A percentile compares a stretch with the other conserved stretches of the same genome.
Evolutionary conservation across 2,113 vertebrate species (phyloP).

Genomic region (Gopherus flavomarginatus): DNA sequence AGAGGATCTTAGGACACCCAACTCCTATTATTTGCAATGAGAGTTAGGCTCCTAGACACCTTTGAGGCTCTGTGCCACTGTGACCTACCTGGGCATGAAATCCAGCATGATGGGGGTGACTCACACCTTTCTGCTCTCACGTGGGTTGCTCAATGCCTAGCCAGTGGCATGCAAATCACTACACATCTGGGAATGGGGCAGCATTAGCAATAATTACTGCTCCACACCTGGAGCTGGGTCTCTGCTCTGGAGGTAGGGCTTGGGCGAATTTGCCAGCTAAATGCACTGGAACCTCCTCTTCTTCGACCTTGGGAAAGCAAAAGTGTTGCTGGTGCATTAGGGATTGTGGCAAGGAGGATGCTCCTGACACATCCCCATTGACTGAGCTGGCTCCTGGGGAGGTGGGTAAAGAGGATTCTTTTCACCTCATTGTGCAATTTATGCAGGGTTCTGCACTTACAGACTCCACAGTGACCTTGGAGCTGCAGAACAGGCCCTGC

Average conservation of each 20-base stretch:
- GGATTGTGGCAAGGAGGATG: background rate
- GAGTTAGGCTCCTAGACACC: background rate
- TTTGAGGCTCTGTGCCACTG: background rate
- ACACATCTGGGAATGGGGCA: background rate
- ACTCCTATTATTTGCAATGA: background rate
- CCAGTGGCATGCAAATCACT: background rate
- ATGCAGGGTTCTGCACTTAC: background rate
- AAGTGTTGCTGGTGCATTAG: rapidly evolving
- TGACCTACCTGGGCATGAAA: background rate
- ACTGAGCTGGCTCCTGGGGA: slow-evolving; percentile 26
- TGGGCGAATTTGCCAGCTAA: rapidly evolving
- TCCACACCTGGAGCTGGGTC: background rate
- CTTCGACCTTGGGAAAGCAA: background rate
- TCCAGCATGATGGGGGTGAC: background rate
- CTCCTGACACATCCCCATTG: background rate
- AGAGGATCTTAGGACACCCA: background rate
- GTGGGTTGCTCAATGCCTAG: background rate
- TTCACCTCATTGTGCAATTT: background rate
- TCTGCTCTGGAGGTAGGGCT: background rate
- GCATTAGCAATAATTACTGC: background rate
- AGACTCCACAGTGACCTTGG: background rate
- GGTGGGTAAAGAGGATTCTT: background rate
- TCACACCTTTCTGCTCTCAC: background rate
- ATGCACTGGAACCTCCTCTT: rapidly evolving
- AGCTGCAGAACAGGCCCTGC: rapidly evolving